phyloP scores from a whole-genome alignment of 1,140 invertebrate genomes.

The Drosophila lini region DNA sequence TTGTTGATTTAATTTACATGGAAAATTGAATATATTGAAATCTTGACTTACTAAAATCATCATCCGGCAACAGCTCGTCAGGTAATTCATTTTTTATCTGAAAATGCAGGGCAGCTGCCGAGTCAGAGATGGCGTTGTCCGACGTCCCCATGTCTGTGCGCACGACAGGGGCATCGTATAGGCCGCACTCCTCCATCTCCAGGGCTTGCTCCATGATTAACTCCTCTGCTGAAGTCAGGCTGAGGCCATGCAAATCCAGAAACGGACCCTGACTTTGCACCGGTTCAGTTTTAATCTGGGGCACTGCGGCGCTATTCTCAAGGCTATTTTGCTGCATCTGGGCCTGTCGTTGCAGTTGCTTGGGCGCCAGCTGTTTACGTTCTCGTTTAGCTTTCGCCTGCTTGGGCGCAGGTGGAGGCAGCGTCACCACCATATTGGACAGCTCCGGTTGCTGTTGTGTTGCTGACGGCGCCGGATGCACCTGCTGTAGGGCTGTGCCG shows the following conservation, averaged over 20 bases:
- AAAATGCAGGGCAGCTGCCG: constrained; percentile 78
- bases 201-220: constrained; percentile 82
- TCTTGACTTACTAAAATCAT: constrained; percentile 72
- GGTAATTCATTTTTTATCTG: constrained; percentile 79
- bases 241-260: constrained; percentile 70
- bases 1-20: not conserved
- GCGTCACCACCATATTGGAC: constrained; percentile 16
- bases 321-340: constrained; percentile 3
- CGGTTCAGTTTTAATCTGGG: constrained; percentile 74
- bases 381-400: constrained; percentile 73
- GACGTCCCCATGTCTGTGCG: constrained; percentile 66
- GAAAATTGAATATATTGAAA: not conserved
- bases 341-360: constrained; percentile 69
- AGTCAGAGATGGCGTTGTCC: constrained; percentile 78
- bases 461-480: constrained; percentile 39
- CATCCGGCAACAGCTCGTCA: constrained; percentile 65
- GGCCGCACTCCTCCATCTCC: constrained; percentile 81
- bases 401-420: constrained; percentile 49
- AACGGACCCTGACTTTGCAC: constrained; percentile 56
- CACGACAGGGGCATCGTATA: constrained; percentile 57
- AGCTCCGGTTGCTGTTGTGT: constrained; percentile 25
- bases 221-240: constrained; percentile 82
- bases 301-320: constrained; percentile 19
- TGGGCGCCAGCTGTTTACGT: constrained; percentile 71
- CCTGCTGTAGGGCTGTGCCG: constrained; percentile 65